Base-by-base conservation (phyloP, 2,888 invertebrate species). In the Unio delphinus region DNA sequence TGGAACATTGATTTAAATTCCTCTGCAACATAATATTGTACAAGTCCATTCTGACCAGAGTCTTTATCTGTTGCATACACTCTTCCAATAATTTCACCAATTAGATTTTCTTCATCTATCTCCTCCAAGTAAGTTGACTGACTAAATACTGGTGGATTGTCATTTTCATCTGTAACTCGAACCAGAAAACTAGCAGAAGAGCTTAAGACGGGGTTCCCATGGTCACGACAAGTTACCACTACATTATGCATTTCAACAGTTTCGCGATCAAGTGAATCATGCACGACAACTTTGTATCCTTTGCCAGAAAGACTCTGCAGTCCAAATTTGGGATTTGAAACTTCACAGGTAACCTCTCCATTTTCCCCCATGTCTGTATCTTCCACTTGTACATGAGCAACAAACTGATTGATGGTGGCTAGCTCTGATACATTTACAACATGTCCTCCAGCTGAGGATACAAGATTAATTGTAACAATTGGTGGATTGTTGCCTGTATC, bases 401-500 rank as follows among this genome's bases (percentile, higher is more conserved):
- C 86, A 60, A 87, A 85, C 7, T 80, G 80, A 7, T 86, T 87
- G 4, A 74, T 70, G 8, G 73, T 72, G 0, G 86, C 81, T 63
- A 83, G 79, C 74, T 89, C 89, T 2, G 79, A 75, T 23, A 88
- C 78, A 59, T 79, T 73, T 18, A 80, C 80, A 28, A 76, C 76
- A 59, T 77, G 74, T 20, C 77, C 71, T 60, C 72, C 75, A 56
- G 73, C 77, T 5, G 74, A 60, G 20, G 76, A 75, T 15, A 82
- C 28, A 15, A 80, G 66, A 65, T 82, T 78, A 57, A 86, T 74
- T 34, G 73, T 71, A 23, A 86, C 77, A 26, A 95, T 92, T 0
- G 98, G 97, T 20, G 97, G 96, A 89, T 97, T 97, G 89, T 98
- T 98, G 90, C 98, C 97, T 90, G 96, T 97, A 74, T 91, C 90